Percentiles rank a stretch among this genome's conserved stretches.
These are phyloP conservation scores for Plagodis dolabraria DNA, from an alignment of 2,888 invertebrate genomes.

Conservation along the genomic window DNA sequence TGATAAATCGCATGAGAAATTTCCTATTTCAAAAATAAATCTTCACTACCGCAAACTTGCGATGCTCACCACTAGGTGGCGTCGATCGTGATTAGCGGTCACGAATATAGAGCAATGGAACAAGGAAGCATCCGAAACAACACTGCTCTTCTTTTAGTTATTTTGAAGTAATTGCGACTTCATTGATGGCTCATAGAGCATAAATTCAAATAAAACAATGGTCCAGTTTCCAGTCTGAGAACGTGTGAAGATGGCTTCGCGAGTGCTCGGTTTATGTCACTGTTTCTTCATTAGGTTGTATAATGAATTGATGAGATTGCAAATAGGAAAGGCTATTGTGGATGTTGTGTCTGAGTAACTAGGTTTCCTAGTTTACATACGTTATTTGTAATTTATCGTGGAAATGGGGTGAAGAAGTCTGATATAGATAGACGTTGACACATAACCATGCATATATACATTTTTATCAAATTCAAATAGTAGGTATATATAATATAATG, in stretches of 20 bases:
- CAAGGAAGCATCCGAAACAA: slow-evolving; percentile 51
- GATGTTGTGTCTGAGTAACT: slow-evolving; percentile 9
- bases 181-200: slow-evolving; percentile 24
- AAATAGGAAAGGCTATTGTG: slow-evolving; percentile 41
- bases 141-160: slow-evolving; percentile 27
- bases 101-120: slow-evolving; percentile 63
- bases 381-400: slow-evolving; percentile 20
- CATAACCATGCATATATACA: not conserved
- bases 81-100: slow-evolving; percentile 58
- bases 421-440: slow-evolving; percentile 6
- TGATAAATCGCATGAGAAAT: slow-evolving; percentile 44
- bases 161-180: slow-evolving; percentile 23
- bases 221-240: slow-evolving; percentile 28
- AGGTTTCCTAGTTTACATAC: slow-evolving; percentile 19
- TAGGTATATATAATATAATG: too few species aligned
- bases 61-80: slow-evolving; percentile 47
- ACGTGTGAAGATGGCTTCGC: slow-evolving; percentile 50
- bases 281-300: slow-evolving; percentile 50
- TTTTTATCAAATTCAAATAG: too few species aligned
- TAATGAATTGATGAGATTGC: slow-evolving; percentile 41
- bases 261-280: slow-evolving; percentile 43
- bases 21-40: slow-evolving; percentile 46
- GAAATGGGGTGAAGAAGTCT: slow-evolving; percentile 22
- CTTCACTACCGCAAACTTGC: slow-evolving; percentile 40
- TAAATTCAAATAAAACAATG: slow-evolving; percentile 12